Percentiles rank a stretch among this genome's conserved stretches.
These are phyloP conservation scores for Phylloscopus trochilus DNA, from an alignment of 2,113 vertebrate species.

Conservation along the genomic window DNA sequence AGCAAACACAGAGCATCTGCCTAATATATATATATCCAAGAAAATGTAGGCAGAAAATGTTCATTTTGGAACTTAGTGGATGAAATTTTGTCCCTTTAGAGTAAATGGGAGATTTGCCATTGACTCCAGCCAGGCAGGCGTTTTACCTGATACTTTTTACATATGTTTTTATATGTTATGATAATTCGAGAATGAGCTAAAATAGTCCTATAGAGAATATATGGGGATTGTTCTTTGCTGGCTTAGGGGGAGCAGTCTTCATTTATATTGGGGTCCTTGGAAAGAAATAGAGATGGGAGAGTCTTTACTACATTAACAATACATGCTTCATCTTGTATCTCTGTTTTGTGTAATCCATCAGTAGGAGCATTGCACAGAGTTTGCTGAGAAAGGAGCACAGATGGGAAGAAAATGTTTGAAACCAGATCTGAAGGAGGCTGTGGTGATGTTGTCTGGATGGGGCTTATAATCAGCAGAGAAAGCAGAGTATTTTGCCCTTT, in stretches of 20 bases:
- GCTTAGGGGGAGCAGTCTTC: background rate
- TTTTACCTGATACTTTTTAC: constrained; percentile 6
- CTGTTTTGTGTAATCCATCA: background rate
- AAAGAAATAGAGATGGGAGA: background rate
- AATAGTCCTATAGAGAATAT: background rate
- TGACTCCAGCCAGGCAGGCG: background rate
- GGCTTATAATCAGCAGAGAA: background rate
- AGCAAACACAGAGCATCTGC: background rate
- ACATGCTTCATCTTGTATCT: background rate
- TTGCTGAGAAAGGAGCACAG: background rate
- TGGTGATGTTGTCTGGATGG: background rate
- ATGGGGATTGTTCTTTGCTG: background rate
- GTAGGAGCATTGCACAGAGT: background rate
- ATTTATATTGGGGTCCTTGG: background rate
- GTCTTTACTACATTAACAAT: background rate
- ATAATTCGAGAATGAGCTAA: constrained; percentile 12
- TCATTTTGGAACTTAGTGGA: constrained; percentile 15
- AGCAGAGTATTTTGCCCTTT: background rate
- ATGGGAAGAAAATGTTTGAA: constrained; percentile 7
- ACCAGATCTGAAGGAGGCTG: background rate
- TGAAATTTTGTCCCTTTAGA: background rate
- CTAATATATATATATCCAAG: background rate
- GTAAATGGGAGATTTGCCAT: constrained; percentile 38
- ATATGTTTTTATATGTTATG: constrained; percentile 1
- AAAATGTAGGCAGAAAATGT: background rate